phyloP scores from a whole-genome alignment of 2,888 invertebrate genomes.

The Sicus ferrugineus region DNA sequence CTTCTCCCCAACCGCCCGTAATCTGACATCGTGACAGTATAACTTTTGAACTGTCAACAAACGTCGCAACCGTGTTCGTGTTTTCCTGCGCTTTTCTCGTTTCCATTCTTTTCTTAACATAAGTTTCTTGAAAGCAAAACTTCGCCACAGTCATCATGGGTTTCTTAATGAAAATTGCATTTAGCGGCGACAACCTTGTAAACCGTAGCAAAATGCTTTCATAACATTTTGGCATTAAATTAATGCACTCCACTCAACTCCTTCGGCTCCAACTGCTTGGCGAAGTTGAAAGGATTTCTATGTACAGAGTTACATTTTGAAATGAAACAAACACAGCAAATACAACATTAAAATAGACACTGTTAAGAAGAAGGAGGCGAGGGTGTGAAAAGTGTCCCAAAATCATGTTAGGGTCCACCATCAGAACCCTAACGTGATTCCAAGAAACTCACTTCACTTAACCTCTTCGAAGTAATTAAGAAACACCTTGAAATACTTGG shows the following conservation, averaged over 20 bases:
- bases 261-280: background rate
- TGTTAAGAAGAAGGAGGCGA: background rate
- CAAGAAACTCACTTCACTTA: background rate
- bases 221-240: constrained; percentile 18
- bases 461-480: constrained; percentile 7
- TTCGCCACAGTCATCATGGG: background rate
- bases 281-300: constrained; percentile 17
- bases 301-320: constrained; percentile 20
- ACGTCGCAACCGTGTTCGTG: too few relatives aligned
- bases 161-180: constrained; percentile 15
- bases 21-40: too few relatives aligned
- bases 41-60: too few relatives aligned
- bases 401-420: background rate
- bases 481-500: constrained; percentile 3
- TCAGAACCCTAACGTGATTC: too few relatives aligned
- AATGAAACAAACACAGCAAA: background rate
- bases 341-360: constrained; percentile 2
- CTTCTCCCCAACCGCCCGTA: too few relatives aligned
- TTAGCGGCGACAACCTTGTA: constrained; percentile 13
- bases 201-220: constrained; percentile 15
- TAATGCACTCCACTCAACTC: constrained; percentile 6
- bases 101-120: too few relatives aligned
- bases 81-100: too few relatives aligned
- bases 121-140: constrained; percentile 16
- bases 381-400: background rate